These are phyloP conservation scores for Triops longicaudatus DNA, from an alignment of 1,140 invertebrate genomes.

Conservation along the genomic window DNA sequence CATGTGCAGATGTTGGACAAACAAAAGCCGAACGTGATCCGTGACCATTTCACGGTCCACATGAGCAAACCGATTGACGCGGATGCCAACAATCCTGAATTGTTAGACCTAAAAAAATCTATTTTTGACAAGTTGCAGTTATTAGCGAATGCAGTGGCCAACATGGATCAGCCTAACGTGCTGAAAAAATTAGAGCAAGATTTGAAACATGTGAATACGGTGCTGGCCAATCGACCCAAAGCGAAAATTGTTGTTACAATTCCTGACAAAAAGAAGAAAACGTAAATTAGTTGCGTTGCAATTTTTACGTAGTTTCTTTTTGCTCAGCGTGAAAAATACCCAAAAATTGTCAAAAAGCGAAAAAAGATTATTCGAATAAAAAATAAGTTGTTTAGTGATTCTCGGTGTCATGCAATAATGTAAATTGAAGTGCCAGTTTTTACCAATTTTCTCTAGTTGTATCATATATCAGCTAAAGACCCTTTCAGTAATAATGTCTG, in stretches of 20 bases:
- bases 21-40: background rate
- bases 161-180: background rate
- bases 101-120: background rate
- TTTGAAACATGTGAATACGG: background rate
- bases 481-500: too few species aligned
- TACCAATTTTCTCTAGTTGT: too few species aligned
- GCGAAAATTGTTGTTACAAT: background rate
- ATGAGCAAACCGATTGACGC: background rate
- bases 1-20: background rate
- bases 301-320: background rate
- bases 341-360: too few species aligned
- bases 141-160: background rate
- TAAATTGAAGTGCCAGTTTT: too few species aligned
- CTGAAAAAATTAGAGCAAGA: background rate
- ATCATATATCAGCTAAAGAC: too few species aligned
- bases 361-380: too few species aligned
- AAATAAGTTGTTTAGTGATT: too few species aligned
- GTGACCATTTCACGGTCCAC: background rate
- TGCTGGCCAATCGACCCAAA: background rate
- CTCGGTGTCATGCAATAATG: too few species aligned
- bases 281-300: background rate
- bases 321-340: background rate
- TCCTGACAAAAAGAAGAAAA: background rate
- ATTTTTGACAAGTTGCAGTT: background rate
- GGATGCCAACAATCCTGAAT: background rate